Conservation (phyloP, 2,888 invertebrate genomes). For the Arctia plantaginis region DNA sequence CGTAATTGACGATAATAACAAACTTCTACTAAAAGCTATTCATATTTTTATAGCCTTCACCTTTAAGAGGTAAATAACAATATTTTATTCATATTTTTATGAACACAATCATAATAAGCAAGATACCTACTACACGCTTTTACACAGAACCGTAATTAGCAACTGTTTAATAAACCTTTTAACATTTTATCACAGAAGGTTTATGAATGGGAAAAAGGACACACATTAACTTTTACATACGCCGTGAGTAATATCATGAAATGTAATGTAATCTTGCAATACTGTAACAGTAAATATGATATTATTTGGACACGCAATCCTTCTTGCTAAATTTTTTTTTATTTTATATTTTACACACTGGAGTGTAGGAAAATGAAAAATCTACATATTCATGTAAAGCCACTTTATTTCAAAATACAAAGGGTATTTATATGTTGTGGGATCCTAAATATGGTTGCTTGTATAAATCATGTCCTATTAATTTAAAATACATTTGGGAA, state of each 20-base stretch:
- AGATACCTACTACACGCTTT: slow-evolving; percentile 17
- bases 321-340: background rate
- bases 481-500: background rate
- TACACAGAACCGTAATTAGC: slow-evolving; percentile 44
- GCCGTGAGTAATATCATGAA: slow-evolving; percentile 27
- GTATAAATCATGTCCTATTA: background rate
- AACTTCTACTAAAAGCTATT: background rate
- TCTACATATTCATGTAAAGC: background rate
- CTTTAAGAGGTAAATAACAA: background rate
- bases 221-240: slow-evolving; percentile 40
- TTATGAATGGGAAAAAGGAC: slow-evolving; percentile 46
- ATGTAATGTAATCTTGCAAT: slow-evolving; percentile 21
- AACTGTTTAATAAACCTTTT: slow-evolving; percentile 53
- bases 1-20: background rate
- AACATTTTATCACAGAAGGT: slow-evolving; percentile 48
- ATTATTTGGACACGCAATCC: background rate
- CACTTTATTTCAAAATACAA: background rate
- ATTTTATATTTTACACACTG: background rate
- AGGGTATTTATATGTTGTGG: background rate
- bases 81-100: background rate
- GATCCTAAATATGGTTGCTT: background rate
- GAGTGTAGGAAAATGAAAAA: background rate
- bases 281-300: background rate
- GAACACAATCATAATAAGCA: background rate
- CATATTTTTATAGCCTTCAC: background rate